Evolutionary conservation across 2,888 invertebrate genomes (phyloP).

Genomic region (Microplitis deprimator): DNA sequence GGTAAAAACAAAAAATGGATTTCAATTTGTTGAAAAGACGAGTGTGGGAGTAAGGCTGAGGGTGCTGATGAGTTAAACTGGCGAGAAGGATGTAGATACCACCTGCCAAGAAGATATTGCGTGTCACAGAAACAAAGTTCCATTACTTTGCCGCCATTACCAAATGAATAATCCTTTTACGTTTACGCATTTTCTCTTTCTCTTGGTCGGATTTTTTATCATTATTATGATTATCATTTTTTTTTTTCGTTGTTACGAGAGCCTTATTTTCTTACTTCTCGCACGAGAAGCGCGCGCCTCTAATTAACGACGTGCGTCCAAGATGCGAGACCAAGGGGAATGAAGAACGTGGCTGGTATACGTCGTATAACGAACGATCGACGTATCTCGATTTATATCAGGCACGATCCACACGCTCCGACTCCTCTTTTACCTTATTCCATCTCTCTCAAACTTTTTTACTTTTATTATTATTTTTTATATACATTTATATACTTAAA

Average conservation of each 20-base stretch:
- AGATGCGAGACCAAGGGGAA: conserved; percentile 41
- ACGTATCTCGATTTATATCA: conserved; percentile 53
- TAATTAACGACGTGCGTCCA: conserved; percentile 60
- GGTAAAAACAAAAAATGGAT: conserved; percentile 2
- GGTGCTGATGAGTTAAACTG: conserved; percentile 22
- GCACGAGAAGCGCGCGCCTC: conserved; percentile 51
- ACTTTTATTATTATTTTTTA: neutral
- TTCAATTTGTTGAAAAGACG: conserved; percentile 31
- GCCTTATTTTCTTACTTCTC: conserved; percentile 18
- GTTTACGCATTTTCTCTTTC: conserved; percentile 34
- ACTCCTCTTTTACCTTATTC: conserved; percentile 20
- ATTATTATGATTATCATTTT: conserved; percentile 8
- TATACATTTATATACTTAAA: neutral
- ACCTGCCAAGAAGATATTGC: conserved; percentile 52
- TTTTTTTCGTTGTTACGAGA: conserved; percentile 6
- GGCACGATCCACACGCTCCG: conserved; percentile 48
- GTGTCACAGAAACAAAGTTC: conserved; percentile 57
- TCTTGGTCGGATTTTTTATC: too few species aligned
- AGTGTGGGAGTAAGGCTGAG: conserved; percentile 33
- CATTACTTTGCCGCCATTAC: conserved; percentile 53
- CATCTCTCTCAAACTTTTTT: conserved; percentile 7
- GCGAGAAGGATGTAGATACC: conserved; percentile 26
- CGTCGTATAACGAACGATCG: conserved; percentile 54
- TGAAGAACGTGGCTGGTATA: conserved; percentile 44
- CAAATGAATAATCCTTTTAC: conserved; percentile 57